phyloP scores from a whole-genome alignment of 2,888 invertebrate genomes.

The Meiosimyza decipiens region DNA sequence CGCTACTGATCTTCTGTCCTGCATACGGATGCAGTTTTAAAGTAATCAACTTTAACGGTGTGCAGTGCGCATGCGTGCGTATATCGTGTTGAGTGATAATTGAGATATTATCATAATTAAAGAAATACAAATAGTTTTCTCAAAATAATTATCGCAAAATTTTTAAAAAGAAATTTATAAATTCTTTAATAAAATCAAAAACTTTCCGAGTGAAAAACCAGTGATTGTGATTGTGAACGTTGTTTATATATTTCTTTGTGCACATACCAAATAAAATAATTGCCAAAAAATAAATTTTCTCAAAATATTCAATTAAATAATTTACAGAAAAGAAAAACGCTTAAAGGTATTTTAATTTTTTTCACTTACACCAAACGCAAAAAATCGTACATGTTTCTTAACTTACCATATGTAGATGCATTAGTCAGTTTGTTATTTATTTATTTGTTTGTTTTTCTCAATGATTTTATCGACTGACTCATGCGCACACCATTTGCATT shows the following conservation, averaged over 20 bases:
- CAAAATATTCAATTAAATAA: constrained; percentile 1
- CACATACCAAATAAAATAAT: too few relatives aligned
- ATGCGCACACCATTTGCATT: constrained; percentile 27
- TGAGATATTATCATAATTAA: constrained; percentile 2
- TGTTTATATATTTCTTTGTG: background rate
- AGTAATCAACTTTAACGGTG: background rate
- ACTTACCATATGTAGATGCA: background rate
- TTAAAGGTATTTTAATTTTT: background rate
- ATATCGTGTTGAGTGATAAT: background rate
- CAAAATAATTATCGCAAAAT: constrained; percentile 1
- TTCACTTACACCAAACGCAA: background rate
- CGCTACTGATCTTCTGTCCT: background rate
- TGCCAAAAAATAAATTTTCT: background rate
- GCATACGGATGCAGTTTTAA: background rate
- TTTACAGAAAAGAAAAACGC: background rate
- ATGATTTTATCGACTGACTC: constrained; percentile 19
- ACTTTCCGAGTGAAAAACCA: background rate
- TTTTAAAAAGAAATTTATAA: too few relatives aligned
- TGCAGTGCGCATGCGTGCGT: constrained; percentile 9
- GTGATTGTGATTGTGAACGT: background rate
- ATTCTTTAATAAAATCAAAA: background rate
- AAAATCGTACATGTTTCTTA: background rate
- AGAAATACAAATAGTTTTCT: background rate
- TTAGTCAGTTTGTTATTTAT: too few relatives aligned
- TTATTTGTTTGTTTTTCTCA: background rate